Base-by-base conservation (phyloP, 2,113 vertebrate species). In the Lepus americanus region DNA sequence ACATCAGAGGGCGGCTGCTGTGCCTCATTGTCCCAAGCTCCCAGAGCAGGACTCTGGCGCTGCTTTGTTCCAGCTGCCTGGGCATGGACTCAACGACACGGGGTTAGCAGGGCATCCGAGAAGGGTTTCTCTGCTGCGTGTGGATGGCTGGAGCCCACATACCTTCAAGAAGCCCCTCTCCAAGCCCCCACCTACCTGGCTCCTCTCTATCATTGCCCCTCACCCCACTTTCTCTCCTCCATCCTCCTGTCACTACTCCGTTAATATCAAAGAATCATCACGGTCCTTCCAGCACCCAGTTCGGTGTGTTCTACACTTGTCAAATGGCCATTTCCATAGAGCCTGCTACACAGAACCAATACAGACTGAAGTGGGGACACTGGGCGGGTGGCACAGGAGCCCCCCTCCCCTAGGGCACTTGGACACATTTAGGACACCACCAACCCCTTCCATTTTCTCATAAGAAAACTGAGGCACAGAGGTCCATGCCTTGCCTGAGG, bases 331-430 rank as follows among this genome's bases (percentile, higher is more conserved):
- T 64, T 89, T 78, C 83, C 64, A 31, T 1, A 31, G 22, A 22
- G 25, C 27, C 6, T 25, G 22, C 44, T 22, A 76, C 11, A 69
- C 25, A 44, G 64, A 22, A 53, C 59, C 49, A 51, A 82, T 74
- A 78, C 25, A 25, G 63, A 39, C 6, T 10, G 8, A 70, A 36
- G 67, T 51, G 8, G 51, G n/a, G 12, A 8, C 9, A 39, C 39
- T 4, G 59, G 9, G 6, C 5, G 51, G 51, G 6, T 11, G 44
- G 53, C 1, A 2, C 3, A 64, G 13, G 17, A 67, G 20, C 20
- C 23, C 0, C 0, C 39, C 5, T 5, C 10, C 63, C 19, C 19
- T 13, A 12, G 17, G 36, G 77, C 10, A 0, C 27, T 29, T 4
- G 11, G 72, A 49, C 67, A 63, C 23, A 29, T 9, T 66, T n/a